phyloP scores from a whole-genome alignment of 2,113 vertebrate genomes.

The Amazona guildingii region DNA sequence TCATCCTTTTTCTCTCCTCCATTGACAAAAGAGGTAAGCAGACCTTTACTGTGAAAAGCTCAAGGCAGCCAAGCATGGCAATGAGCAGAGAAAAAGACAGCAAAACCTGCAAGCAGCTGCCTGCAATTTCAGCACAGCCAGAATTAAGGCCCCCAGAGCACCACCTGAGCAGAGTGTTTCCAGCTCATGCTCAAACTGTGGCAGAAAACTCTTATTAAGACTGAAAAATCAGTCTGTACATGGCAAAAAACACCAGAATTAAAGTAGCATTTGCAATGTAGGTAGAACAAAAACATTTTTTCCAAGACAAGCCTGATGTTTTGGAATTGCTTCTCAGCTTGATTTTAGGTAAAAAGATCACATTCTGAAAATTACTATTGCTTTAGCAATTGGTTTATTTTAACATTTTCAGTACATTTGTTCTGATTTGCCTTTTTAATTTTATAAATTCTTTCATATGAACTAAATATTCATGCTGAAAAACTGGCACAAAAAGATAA shows the following conservation, averaged over 20 bases:
- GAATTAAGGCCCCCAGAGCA: not conserved
- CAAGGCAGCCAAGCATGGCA: not conserved
- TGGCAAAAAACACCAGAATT: not conserved
- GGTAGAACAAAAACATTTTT: not conserved
- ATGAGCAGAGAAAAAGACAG: not conserved
- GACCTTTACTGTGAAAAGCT: not conserved
- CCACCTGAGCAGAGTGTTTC: rapidly evolving
- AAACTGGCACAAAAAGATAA: not conserved
- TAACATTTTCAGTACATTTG: not conserved
- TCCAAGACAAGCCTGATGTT: not conserved
- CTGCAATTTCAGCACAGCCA: not conserved
- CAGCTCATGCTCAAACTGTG: not conserved
- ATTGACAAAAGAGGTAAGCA: not conserved
- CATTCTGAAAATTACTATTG: not conserved
- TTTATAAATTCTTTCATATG: not conserved
- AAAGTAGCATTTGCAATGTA: not conserved
- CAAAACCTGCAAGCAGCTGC: not conserved
- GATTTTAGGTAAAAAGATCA: not conserved
- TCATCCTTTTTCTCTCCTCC: not conserved
- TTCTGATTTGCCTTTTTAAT: not conserved
- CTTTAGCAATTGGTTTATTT: not conserved
- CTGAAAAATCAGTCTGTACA: not conserved
- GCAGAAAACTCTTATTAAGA: not conserved
- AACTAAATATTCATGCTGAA: not conserved
- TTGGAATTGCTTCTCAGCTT: not conserved